These are phyloP conservation scores for Ericerus pela DNA, from an alignment of 1,140 invertebrate genomes.

Conservation along the genomic window DNA sequence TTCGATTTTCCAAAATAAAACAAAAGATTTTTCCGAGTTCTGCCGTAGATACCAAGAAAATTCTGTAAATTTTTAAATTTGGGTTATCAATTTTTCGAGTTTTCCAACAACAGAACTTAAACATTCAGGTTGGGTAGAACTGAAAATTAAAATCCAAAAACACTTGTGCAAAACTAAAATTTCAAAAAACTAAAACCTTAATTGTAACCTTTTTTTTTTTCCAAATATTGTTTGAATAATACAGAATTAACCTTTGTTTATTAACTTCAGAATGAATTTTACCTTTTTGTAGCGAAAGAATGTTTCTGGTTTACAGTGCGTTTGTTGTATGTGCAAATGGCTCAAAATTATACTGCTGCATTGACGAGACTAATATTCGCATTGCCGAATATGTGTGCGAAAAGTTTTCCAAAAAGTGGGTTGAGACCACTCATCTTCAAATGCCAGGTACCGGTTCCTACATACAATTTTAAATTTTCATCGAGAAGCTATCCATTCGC, in stretches of 20 bases:
- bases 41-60: too few relatives aligned
- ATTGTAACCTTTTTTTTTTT: neutral
- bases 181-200: too few relatives aligned
- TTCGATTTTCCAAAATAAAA: too few relatives aligned
- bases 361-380: neutral
- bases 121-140: too few relatives aligned
- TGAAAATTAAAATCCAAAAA: too few relatives aligned
- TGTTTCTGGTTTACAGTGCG: neutral
- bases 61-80: too few relatives aligned
- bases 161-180: too few relatives aligned
- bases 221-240: neutral
- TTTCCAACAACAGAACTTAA: too few relatives aligned
- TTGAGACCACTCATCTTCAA: neutral
- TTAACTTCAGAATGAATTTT: neutral
- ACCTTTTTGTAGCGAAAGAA: neutral
- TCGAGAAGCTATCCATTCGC: constrained; percentile 13
- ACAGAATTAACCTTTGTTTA: neutral
- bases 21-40: too few relatives aligned
- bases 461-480: constrained; percentile 15
- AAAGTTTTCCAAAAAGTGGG: neutral
- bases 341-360: neutral
- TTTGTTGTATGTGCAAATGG: neutral
- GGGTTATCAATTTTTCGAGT: too few relatives aligned
- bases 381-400: neutral
- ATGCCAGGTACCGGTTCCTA: neutral